Percentiles rank a stretch among this genome's conserved stretches.
Evolutionary conservation across 2,113 vertebrate species (phyloP).

Genomic region (Podarcis muralis): DNA sequence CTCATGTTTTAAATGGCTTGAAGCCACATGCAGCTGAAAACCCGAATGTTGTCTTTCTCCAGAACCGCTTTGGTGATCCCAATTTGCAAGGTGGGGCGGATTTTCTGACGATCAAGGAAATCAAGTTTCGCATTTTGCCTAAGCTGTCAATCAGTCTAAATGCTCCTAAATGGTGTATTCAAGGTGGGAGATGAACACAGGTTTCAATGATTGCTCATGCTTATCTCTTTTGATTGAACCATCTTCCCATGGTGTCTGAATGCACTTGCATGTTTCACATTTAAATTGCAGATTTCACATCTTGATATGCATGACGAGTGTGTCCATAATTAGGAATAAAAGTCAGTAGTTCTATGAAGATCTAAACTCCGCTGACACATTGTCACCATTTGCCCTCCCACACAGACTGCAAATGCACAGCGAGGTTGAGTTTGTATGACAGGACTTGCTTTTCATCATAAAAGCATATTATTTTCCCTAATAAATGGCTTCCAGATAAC

Average conservation of each 20-base stretch:
- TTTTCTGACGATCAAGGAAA: background rate
- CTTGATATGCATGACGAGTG: background rate
- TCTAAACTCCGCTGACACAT: background rate
- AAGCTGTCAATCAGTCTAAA: constrained; percentile 1
- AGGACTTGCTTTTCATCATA: background rate
- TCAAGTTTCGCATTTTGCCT: background rate
- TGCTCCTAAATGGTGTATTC: background rate
- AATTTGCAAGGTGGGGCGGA: background rate
- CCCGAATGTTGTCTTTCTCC: background rate
- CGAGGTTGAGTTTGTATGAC: background rate
- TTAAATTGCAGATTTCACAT: background rate
- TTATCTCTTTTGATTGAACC: background rate
- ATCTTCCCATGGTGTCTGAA: background rate
- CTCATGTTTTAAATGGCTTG: background rate
- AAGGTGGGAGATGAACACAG: background rate
- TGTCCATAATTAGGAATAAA: background rate
- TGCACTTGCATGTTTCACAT: background rate
- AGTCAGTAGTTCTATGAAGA: background rate
- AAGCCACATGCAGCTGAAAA: background rate
- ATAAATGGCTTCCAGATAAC: background rate
- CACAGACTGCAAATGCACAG: background rate
- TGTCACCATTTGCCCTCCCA: background rate
- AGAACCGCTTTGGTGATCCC: background rate
- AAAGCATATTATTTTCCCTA: constrained; percentile 5
- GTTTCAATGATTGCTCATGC: background rate